A percentile compares a stretch with the other conserved stretches of the same genome.
These are phyloP conservation scores for Bradypodion ventrale DNA, from an alignment of 2,797 vertebrate genomes.

Conservation along the genomic window DNA sequence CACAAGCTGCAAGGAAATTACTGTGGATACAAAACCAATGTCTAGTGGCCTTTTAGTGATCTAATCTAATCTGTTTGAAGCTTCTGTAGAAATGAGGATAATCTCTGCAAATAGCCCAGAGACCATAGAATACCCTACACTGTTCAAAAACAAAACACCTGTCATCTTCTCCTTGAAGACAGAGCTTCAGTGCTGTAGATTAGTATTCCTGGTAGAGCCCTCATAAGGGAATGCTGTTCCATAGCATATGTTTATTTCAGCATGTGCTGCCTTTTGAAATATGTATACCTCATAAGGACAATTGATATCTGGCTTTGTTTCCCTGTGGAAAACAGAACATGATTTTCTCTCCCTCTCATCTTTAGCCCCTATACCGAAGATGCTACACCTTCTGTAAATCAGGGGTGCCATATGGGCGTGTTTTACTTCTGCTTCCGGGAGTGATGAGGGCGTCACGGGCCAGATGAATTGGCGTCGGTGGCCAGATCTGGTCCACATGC, in stretches of 20 bases:
- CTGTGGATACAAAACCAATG: conserved; percentile 48
- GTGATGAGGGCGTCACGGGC: no score
- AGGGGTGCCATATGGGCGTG: no score
- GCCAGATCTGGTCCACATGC: no score
- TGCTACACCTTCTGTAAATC: no score
- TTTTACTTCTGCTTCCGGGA: no score
- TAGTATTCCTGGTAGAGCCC: conserved; percentile 23
- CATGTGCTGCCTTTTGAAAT: conserved; percentile 13
- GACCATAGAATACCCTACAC: conserved; percentile 27
- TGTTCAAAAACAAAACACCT: conserved; percentile 43
- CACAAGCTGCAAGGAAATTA: conserved; percentile 37
- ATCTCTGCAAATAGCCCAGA: conserved; percentile 41
- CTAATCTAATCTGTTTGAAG: conserved; percentile 64
- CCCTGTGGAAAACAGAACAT: neutral
- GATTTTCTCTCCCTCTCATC: neutral
- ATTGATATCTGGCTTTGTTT: conserved; percentile 1
- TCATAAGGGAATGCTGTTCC: conserved; percentile 34
- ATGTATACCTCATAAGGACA: neutral
- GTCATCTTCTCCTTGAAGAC: conserved; percentile 34
- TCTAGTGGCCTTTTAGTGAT: conserved; percentile 57
- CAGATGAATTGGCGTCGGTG: no score
- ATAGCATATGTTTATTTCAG: rapidly evolving
- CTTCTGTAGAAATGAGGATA: conserved; percentile 54
- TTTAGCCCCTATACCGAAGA: neutral
- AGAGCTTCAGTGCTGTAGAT: conserved; percentile 27